Evolutionary conservation across 2,113 vertebrate genomes (phyloP), one percentile per base, ranked within the genome.

Genomic region (Pachycephala philippinensis): DNA sequence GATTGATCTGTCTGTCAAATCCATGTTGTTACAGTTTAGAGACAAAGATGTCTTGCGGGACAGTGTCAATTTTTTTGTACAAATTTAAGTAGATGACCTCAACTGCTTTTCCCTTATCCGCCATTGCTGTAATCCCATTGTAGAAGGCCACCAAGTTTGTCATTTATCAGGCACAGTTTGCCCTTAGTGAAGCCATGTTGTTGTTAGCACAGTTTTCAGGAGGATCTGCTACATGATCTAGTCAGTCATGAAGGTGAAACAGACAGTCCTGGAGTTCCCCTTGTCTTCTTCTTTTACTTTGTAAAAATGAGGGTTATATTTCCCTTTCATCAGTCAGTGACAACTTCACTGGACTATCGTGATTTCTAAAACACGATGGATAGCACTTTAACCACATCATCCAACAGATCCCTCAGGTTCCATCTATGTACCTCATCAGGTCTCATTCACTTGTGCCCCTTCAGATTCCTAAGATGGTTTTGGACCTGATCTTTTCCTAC

Each of bases 341-440:
- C 12, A 72, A 37, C 13, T 40, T 63, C n/a, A 26, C 7, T 56
- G 26, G 26, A 23, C 17, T 37, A 50, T 3, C 42, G 42, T 20
- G 9, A 56, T 15, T 63, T 70, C 31, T 56, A 64, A 56, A 37
- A 56, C 50, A 21, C 28, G 19, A 33, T n/a, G 15, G 9, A 17
- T 28, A 50, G 19, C 16, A 23, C 9, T 49, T 63, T 56, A 37
- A 33, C 10, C 11, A 27, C 10, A 44, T 70, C n/a, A 33, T 49
- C 7, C 22, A 27, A 18, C 26, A 54, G 31, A 37, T 42, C 31
- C 18, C 22, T 44, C 27, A n/a, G 22, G 15, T 77, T 53, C 23
- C 0, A 0, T 13, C 50, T 10, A 44, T 28, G 27, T 49, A 42
- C 17, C 33, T 84, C 35, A 26, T 14, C 7, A 20, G 31, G 5